These are phyloP conservation scores for Menidia beryllina DNA, from an alignment of 2,113 vertebrate genomes.

Conservation along the genomic window DNA sequence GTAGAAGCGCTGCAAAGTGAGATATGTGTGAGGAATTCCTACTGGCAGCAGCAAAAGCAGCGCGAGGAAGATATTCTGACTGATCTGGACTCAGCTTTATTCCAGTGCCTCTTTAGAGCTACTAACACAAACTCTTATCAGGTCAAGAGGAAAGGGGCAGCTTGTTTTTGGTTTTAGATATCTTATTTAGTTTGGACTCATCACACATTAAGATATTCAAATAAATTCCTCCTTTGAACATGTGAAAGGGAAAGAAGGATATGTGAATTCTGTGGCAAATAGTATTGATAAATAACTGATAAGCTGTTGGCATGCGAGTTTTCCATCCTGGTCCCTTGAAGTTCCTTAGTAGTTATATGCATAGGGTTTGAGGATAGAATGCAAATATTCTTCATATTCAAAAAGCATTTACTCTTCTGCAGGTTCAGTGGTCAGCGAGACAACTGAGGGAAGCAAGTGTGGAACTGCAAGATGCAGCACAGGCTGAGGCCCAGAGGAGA, in stretches of 20 bases:
- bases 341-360: neutral
- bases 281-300: too few species aligned
- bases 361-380: slow-evolving; percentile 3
- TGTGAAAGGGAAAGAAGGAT: slow-evolving; percentile 1
- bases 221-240: neutral
- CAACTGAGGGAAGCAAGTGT: slow-evolving; percentile 65
- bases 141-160: slow-evolving; percentile 64
- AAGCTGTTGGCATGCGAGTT: neutral
- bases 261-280: neutral
- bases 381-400: neutral
- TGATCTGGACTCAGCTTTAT: slow-evolving; percentile 74
- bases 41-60: slow-evolving; percentile 82
- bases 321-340: neutral
- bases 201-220: slow-evolving; percentile 1
- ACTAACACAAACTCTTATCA: slow-evolving; percentile 67
- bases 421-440: slow-evolving; percentile 73
- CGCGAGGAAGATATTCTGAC: slow-evolving; percentile 81
- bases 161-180: slow-evolving; percentile 12
- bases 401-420: slow-evolving; percentile 7
- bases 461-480: slow-evolving; percentile 73
- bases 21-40: slow-evolving; percentile 70
- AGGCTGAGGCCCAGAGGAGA: slow-evolving; percentile 79
- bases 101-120: slow-evolving; percentile 49
- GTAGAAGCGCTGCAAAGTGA: slow-evolving; percentile 84
- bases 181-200: neutral